Base-by-base conservation (phyloP, 2,888 invertebrate genomes). In the Chalcosyrphus nemorum region DNA sequence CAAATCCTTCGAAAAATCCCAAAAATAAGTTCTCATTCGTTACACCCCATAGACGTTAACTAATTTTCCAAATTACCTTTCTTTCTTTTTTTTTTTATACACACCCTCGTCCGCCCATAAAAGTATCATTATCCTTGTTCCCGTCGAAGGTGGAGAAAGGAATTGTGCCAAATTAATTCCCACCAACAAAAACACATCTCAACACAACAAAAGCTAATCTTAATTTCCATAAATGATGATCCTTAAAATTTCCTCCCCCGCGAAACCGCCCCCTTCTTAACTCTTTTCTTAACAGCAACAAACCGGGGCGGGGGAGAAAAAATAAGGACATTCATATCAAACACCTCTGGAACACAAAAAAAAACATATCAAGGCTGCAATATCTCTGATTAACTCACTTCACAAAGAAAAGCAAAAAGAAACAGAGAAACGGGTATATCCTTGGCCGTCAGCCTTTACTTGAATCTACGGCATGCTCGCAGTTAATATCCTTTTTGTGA, bases 401-500 rank as follows among this genome's bases (percentile, higher is more conserved):
- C 52, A 38, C 11, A 11, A 21, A 21, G 9, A 9, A 13, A 6
- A n/a, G n/a, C n/a, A n/a, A n/a, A n/a, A n/a, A n/a, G n/a, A n/a
- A n/a, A n/a, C n/a, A n/a, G 6, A 43, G 9, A n/a, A 45, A 29
- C 19, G 61, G 29, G 27, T 29, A 52, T 38, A 52, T 38, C 17
- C 52, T 17, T 17, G 38, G 19, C 59, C 27, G 32, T 29, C 27
- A 45, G 43, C 7, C 29, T 61, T 41, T 27, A 27, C n/a, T 27
- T 50, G 38, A 5, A 9, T 38, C 24, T 52, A 24, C n/a, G 27
- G 50, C 66, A 41, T 72, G 56, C 59, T 52, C 29, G n/a, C n/a
- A 24, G 57, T 43, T 66, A 59, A 76, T 59, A 59, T 68, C 68
- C 52, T 38, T 43, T 38, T 76, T 52, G 27, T 54, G 13, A 52